Evolutionary conservation across 1,140 invertebrate species (phyloP), one percentile per base, ranked within the genome.

Genomic region (Drosophila sp.): DNA sequence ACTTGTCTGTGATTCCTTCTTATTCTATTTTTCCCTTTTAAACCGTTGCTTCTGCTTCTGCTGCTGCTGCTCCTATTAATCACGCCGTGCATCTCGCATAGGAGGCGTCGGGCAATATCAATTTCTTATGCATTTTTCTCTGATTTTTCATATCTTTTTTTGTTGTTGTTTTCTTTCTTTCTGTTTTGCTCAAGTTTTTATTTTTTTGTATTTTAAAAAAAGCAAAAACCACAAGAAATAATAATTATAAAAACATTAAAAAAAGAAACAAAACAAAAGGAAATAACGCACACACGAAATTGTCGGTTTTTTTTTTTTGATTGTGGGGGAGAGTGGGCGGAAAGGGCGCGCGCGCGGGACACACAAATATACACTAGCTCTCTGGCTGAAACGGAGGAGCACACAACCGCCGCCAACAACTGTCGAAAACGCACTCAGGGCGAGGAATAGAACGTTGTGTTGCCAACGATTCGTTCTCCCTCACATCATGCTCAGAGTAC

Each of bases 381-480:
- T 79, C 65, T 67, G 56, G 68, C 66, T 70, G 60, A 57, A 50
- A 73, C 66, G 70, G 63, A 25, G 62, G 68, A 75, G 70, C 69
- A 78, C 70, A 74, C 72, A 86, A 90, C 82, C 81, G 76, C 61
- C 76, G 79, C 81, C 86, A 82, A 90, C 85, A 85, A 90, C 69
- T 66, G 81, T 86, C 70, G 68, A 90, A 86, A 79, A 79, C 72
- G 73, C 84, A 84, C 80, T 90, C 78, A 72, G 40, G 61, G 62
- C 68, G 61, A 66, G 84, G 77, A 73, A 68, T 73, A 70, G 67
- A 80, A 72, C 67, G 66, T 66, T 66, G 27, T 66, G 33, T 10
- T 38, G 35, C 35, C 23, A 47, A 50, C 44, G 44, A 25, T 50
- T 50, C 23, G 44, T 47, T 47, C 44, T 47, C 57, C 40, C 33